Evolutionary conservation across 2,888 invertebrate species (phyloP), one percentile per base, ranked within the genome.

Genomic region (Chesias legatella): DNA sequence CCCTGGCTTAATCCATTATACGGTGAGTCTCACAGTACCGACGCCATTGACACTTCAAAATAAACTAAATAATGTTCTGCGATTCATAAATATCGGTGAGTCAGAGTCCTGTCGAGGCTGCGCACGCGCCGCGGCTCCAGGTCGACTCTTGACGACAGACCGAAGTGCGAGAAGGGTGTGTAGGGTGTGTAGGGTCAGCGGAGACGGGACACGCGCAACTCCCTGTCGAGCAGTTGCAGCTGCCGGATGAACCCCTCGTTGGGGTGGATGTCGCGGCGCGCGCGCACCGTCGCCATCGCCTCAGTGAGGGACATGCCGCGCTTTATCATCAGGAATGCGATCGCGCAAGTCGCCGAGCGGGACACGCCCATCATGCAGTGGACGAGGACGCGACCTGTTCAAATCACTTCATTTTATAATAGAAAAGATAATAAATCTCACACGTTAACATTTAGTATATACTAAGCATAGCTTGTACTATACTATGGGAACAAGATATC

Each of bases 341-440:
- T 79, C 1, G 94, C 94, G 63, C 94, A 93, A 1, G 95, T 95
- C 32, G 94, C 93, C 25, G 95, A 95, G 6, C 95, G 91, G 1
- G 95, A 95, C 61, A 95, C 92, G 20, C 95, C 95, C 89, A 94
- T 92, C 59, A 94, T 83, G 64, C 95, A 95, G 73, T 95, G 94
- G 5, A 95, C 94, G 42, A 94, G 88, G 23, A 93, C 92, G 70
- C 93, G 93, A 48, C 95, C 95, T 95, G n/a, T n/a, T n/a, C n/a
- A n/a, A n/a, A n/a, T n/a, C n/a, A n/a, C n/a, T n/a, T n/a, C n/a
- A n/a, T n/a, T n/a, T n/a, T n/a, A 20, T 20, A 5, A 6, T 20
- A 20, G 20, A 5, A 6, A 20, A 20, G 20, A 20, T 5, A 20
- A 6, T 20, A 20, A 20, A 6, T 6, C 20, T 20, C 4, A 20